Conservation (phyloP, 2,113 vertebrate species). For the Enhydra lutris region DNA sequence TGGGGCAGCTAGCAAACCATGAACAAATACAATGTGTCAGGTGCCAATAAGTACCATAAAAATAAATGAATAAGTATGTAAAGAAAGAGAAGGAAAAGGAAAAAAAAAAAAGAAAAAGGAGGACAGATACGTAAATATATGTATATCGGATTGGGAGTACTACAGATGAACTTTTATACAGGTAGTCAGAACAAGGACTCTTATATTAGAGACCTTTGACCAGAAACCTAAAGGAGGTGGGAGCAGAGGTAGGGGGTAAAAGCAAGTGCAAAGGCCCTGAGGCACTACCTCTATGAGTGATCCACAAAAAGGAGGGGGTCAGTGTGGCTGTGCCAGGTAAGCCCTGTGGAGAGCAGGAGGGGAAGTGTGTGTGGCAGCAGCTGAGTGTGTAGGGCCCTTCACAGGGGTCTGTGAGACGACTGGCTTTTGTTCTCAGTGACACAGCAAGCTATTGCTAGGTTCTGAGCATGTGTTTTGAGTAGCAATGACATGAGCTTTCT, state of each 20-base stretch:
- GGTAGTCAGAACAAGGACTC: neutral
- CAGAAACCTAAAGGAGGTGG: neutral
- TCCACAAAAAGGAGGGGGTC: neutral
- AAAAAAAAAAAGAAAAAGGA: neutral
- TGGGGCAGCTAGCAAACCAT: neutral
- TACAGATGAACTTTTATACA: neutral
- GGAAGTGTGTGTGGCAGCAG: neutral
- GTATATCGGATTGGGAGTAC: no score
- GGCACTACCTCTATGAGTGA: neutral
- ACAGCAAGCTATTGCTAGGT: neutral
- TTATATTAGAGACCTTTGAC: neutral
- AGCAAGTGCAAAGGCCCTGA: neutral
- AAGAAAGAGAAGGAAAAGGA: neutral
- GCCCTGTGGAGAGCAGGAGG: neutral
- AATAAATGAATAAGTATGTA: neutral
- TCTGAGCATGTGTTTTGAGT: neutral
- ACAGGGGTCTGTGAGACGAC: neutral
- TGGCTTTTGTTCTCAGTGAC: neutral
- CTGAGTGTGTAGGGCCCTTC: neutral
- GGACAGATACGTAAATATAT: neutral
- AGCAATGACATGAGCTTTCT: neutral
- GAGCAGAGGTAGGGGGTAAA: neutral
- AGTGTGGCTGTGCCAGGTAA: neutral
- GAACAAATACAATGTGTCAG: neutral
- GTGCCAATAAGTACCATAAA: neutral